phyloP scores from a whole-genome alignment of 2,113 vertebrate species.

The Thymallus thymallus region DNA sequence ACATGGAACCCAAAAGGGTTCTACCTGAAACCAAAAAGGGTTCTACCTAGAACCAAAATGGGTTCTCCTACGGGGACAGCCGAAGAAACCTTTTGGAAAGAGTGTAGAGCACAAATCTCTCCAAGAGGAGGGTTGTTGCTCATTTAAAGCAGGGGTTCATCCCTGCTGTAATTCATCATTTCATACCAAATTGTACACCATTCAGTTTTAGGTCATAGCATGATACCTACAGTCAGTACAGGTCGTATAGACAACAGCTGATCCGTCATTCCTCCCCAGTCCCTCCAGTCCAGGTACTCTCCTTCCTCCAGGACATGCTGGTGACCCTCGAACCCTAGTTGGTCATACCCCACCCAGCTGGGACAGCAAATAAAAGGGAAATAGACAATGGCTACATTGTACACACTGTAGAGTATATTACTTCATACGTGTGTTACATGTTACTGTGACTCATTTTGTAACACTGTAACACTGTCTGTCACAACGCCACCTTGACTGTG shows the following conservation, averaged over 20 bases:
- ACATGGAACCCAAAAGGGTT: too few relatives aligned
- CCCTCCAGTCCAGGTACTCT: slow-evolving; percentile 81
- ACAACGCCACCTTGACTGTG: too few relatives aligned
- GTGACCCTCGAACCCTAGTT: slow-evolving; percentile 85
- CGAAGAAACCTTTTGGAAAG: too few relatives aligned
- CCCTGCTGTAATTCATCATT: too few relatives aligned
- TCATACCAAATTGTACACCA: neutral
- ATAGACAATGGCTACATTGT: neutral
- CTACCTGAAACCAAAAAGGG: too few relatives aligned
- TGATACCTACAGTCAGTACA: slow-evolving; percentile 79
- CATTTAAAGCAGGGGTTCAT: too few relatives aligned
- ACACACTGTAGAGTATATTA: neutral
- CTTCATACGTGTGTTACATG: neutral
- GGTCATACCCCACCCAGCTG: slow-evolving; percentile 91
- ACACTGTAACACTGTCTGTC: neutral
- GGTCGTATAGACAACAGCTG: slow-evolving; percentile 83
- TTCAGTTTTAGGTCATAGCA: neutral
- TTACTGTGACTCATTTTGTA: too few relatives aligned
- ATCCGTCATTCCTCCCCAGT: slow-evolving; percentile 84
- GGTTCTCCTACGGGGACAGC: too few relatives aligned
- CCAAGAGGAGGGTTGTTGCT: too few relatives aligned
- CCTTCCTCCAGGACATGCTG: slow-evolving; percentile 94
- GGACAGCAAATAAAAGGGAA: neutral
- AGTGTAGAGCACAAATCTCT: too few relatives aligned
- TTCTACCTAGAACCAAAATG: too few relatives aligned